These are phyloP conservation scores for Umimayanthus kanabou DNA, from an alignment of 92 coral and sea anemone species.

Conservation along the genomic window DNA sequence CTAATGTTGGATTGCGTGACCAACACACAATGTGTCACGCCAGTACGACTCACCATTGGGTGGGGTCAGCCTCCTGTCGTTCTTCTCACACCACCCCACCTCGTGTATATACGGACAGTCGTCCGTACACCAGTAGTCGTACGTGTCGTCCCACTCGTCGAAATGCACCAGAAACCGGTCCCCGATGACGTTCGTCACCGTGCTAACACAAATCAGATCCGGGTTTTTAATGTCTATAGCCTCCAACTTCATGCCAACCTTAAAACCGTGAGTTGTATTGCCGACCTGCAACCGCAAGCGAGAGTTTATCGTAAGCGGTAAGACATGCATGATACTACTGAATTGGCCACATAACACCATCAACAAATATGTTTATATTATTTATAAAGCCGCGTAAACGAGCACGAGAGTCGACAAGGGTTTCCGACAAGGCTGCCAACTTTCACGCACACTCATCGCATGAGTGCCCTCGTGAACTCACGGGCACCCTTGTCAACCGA, in stretches of 20 bases:
- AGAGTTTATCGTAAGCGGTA: neutral
- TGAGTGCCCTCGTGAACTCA: too few relatives aligned
- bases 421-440: too few relatives aligned
- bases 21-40: neutral
- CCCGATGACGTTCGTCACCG: slow-evolving; percentile 99
- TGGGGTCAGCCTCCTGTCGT: slow-evolving; percentile 74
- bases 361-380: too few relatives aligned
- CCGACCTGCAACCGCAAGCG: slow-evolving; percentile 49
- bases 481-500: too few relatives aligned
- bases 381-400: too few relatives aligned
- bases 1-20: neutral
- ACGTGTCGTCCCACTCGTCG: slow-evolving; percentile 99
- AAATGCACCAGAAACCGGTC: slow-evolving; percentile 94
- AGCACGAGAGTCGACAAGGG: too few relatives aligned
- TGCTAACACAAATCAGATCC: slow-evolving; percentile 97
- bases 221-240: slow-evolving; percentile 99
- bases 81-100: slow-evolving; percentile 79
- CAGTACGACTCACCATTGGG: slow-evolving; percentile 66
- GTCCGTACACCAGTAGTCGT: slow-evolving; percentile 98
- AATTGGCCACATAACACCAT: too few relatives aligned
- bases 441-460: too few relatives aligned
- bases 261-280: slow-evolving; percentile 84
- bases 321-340: neutral
- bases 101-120: slow-evolving; percentile 97
- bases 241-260: slow-evolving; percentile 91